These are phyloP conservation scores for Drosophila albomicans DNA, from an alignment of 1,140 invertebrate genomes.

Conservation along the genomic window DNA sequence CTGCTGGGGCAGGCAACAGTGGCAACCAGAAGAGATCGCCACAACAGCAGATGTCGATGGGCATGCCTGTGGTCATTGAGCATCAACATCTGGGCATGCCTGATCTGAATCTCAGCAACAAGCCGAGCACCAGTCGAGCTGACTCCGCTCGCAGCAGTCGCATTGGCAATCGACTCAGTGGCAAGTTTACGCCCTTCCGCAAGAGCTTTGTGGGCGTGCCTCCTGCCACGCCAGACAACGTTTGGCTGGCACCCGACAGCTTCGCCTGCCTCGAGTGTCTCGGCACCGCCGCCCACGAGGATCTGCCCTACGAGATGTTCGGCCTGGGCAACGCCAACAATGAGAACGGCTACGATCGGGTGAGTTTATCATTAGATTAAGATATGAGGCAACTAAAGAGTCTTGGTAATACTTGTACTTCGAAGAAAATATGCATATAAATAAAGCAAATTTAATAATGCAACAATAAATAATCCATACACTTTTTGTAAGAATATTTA, in stretches of 20 bases:
- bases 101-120: conserved; percentile 61
- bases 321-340: conserved; percentile 59
- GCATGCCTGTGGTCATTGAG: conserved; percentile 87
- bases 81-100: conserved; percentile 84
- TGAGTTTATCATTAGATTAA: conserved; percentile 36
- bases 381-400: not conserved
- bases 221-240: conserved; percentile 81
- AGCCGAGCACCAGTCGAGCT: conserved; percentile 79
- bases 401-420: too few species aligned
- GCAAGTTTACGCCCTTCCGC: conserved; percentile 72
- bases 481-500: too few species aligned
- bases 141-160: conserved; percentile 75
- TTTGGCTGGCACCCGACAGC: conserved; percentile 88
- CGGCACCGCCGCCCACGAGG: conserved; percentile 87
- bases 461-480: too few species aligned
- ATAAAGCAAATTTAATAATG: too few species aligned
- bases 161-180: conserved; percentile 62
- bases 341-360: conserved; percentile 77
- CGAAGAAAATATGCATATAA: too few species aligned
- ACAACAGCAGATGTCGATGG: conserved; percentile 80
- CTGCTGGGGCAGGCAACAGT: not conserved
- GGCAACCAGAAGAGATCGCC: conserved; percentile 84
- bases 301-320: conserved; percentile 85
- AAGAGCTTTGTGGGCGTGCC: conserved; percentile 79
- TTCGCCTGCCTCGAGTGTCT: conserved; percentile 92